Base-by-base conservation (phyloP, 2,113 vertebrate species). In the Willisornis vidua region DNA sequence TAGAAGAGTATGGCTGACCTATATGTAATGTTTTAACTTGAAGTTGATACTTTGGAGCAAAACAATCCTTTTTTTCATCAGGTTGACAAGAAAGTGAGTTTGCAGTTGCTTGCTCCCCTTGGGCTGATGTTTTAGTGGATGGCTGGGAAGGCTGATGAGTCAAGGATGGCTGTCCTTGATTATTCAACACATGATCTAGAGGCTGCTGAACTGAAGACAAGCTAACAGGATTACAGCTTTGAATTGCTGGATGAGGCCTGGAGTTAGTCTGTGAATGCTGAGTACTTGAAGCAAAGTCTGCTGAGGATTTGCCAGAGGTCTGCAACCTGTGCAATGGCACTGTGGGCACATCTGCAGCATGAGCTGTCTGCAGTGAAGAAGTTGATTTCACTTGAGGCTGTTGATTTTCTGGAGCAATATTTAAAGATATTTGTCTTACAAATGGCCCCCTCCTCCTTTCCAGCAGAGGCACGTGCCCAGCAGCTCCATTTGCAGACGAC, bases 361-460 rank as follows among this genome's bases (percentile, higher is more conserved):
- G 91, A 83, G 93, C 25, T 83, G 97, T 97, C 78, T 98, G 98
- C 52, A 98, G 95, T 6, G 98, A 98, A 31, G 97, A 43, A 12
- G 96, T 83, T 0, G 93, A 93, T 95, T 98, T 98, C 23, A 91
- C 92, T 45, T 97, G 94, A 62, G 98, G 75, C 70, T 98, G 98
- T n/a, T 98, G 98, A 96, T 94, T 98, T 84, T 99, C 99, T 19
- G 98, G 98, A 90, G 98, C 97, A 83, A 99, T 99, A 95, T 99
- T 99, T 96, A 99, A 97, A 95, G 99, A 99, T 98, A 99, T 99
- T 51, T 99, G 99, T 31, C 99, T 98, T 68, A 99, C 98, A 88
- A 99, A 97, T 18, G 99, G 99, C 3, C 99, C 99, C 52, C 99
- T 98, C 89, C 99, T 98, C 81, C 99, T 98, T 97, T 99, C 99